phyloP scores from a whole-genome alignment of 2,113 vertebrate genomes.

The Lepisosteus oculatus region DNA sequence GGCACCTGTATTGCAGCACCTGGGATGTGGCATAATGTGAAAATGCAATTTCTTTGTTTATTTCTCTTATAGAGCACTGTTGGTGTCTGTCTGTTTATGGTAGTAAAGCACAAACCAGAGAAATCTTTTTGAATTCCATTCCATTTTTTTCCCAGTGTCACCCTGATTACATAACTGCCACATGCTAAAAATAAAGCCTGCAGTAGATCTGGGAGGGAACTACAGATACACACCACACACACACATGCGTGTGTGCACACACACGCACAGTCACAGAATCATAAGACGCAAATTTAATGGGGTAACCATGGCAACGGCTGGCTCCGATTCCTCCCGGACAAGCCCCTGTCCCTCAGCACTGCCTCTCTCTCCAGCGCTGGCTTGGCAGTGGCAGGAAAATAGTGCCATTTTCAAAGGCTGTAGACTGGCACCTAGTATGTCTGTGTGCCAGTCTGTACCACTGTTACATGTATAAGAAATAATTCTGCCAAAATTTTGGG shows the following conservation, averaged over 20 bases:
- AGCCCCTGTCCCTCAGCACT: constrained; percentile 23
- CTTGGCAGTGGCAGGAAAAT: too few species aligned
- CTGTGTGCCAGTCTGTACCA: neutral
- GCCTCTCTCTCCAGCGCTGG: constrained; percentile 1
- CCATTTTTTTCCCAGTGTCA: constrained; percentile 64
- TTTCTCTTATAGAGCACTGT: neutral
- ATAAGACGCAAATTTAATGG: constrained; percentile 46
- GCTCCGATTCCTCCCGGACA: constrained; percentile 60
- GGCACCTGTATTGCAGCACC: too few species aligned
- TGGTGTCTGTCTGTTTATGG: constrained; percentile 5
- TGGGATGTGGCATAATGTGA: too few species aligned
- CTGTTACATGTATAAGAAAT: neutral
- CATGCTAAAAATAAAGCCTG: constrained; percentile 72
- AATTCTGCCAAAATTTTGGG: too few species aligned
- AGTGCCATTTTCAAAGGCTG: too few species aligned
- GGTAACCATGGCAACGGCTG: constrained; percentile 65
- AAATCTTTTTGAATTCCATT: constrained; percentile 30
- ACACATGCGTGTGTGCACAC: constrained; percentile 32
- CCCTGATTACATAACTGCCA: constrained; percentile 71
- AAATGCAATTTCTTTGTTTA: neutral
- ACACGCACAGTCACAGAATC: constrained; percentile 21
- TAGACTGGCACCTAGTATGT: too few species aligned
- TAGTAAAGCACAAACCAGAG: constrained; percentile 33
- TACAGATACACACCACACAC: constrained; percentile 12
- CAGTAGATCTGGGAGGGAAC: constrained; percentile 40